These are phyloP conservation scores for Myiozetetes cayanensis DNA, from an alignment of 2,113 vertebrate genomes.

Conservation along the genomic window DNA sequence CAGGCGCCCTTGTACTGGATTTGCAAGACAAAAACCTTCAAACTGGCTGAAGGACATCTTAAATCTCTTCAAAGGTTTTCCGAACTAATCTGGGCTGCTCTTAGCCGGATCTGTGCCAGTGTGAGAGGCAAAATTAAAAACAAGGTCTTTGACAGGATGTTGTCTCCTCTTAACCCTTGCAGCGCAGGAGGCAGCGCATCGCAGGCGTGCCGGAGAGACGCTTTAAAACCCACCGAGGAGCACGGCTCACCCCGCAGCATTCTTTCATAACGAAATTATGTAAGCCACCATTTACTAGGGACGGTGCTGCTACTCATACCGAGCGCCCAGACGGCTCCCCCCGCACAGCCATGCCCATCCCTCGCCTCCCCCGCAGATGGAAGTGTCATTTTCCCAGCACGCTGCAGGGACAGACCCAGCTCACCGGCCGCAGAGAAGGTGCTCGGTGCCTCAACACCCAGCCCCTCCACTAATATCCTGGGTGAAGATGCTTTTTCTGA, in stretches of 20 bases:
- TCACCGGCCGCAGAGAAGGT: not conserved
- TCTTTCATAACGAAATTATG: slow-evolving; percentile 65
- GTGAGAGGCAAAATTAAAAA: slow-evolving; percentile 82
- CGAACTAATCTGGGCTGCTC: slow-evolving; percentile 90
- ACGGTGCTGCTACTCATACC: not conserved
- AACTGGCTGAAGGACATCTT: slow-evolving; percentile 97
- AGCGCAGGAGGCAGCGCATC: slow-evolving; percentile 8
- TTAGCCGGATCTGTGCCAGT: slow-evolving; percentile 88
- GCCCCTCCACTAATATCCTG: accelerated
- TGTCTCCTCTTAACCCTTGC: slow-evolving; percentile 91
- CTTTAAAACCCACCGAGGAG: not conserved
- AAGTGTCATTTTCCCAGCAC: not conserved
- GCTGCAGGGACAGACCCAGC: not conserved
- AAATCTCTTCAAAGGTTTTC: slow-evolving; percentile 89
- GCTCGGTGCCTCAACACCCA: not conserved
- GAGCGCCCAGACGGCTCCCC: not conserved
- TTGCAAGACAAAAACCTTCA: slow-evolving; percentile 97
- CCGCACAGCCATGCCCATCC: not conserved
- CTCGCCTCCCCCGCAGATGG: not conserved
- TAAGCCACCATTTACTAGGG: slow-evolving; percentile 13
- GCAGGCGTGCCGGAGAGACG: not conserved
- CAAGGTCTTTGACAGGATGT: slow-evolving; percentile 90
- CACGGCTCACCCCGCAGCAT: not conserved
- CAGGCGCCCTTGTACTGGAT: slow-evolving; percentile 99
- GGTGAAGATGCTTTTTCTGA: not conserved